Percentiles rank a stretch among this genome's conserved stretches.
phyloP scores from a whole-genome alignment of 2,113 vertebrate genomes.

The Axis porcinus region DNA sequence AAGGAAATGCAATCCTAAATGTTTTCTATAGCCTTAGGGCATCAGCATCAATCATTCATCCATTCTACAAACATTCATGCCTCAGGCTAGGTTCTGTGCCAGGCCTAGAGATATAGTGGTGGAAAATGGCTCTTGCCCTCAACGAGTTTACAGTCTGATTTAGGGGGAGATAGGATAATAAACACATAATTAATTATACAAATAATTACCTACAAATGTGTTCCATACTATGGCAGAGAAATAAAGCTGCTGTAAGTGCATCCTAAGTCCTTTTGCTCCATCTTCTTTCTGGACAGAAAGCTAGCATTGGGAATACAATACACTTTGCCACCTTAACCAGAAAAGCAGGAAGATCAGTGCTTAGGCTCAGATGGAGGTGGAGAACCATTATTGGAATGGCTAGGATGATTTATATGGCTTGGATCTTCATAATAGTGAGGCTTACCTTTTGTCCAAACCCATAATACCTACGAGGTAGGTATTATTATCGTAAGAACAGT shows the following conservation, averaged over 20 bases:
- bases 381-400: background rate
- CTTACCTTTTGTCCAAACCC: background rate
- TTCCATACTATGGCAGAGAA: background rate
- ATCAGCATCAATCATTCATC: background rate
- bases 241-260: background rate
- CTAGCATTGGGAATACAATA: background rate
- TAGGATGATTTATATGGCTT: background rate
- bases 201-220: background rate
- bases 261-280: background rate
- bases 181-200: background rate
- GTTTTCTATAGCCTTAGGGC: background rate
- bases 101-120: background rate
- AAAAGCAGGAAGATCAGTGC: background rate
- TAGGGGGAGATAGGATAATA: background rate
- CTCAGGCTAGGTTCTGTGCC: background rate
- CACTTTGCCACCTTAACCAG: background rate
- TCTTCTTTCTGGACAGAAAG: background rate
- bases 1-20: background rate
- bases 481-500: background rate
- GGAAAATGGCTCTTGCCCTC: background rate
- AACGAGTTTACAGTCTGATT: background rate
- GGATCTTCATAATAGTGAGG: background rate
- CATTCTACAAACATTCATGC: background rate
- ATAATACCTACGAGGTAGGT: background rate
- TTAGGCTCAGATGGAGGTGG: background rate